A percentile compares a stretch with the other conserved stretches of the same genome.
These are phyloP conservation scores for Parauchenoglanis ngamensis DNA, from an alignment of 2,797 vertebrate genomes.

Conservation along the genomic window DNA sequence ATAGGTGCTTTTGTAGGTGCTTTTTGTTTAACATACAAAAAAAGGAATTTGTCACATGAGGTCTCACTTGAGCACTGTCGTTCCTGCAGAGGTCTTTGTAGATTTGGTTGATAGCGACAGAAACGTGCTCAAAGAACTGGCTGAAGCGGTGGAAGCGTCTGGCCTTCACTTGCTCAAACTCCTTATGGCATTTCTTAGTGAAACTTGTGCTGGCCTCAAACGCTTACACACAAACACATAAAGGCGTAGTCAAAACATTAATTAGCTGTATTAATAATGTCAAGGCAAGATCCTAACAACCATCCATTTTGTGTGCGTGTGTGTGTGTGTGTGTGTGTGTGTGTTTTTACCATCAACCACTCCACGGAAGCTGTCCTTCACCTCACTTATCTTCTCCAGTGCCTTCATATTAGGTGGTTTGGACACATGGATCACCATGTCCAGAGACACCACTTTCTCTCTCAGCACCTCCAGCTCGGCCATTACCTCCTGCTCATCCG, in stretches of 20 bases:
- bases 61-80: slow-evolving; percentile 86
- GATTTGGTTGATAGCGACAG: slow-evolving; percentile 85
- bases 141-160: slow-evolving; percentile 82
- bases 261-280: background rate
- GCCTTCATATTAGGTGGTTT: slow-evolving; percentile 87
- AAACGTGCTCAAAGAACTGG: slow-evolving; percentile 89
- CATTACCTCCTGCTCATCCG: slow-evolving; percentile 74
- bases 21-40: background rate
- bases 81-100: slow-evolving; percentile 93
- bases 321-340: background rate
- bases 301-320: background rate
- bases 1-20: background rate
- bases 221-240: slow-evolving; percentile 68
- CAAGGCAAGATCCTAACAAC: background rate
- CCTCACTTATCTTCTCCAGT: slow-evolving; percentile 78
- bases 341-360: slow-evolving; percentile 77
- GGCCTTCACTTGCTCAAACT: slow-evolving; percentile 87
- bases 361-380: slow-evolving; percentile 80
- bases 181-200: slow-evolving; percentile 77
- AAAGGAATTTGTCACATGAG: background rate
- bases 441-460: slow-evolving; percentile 72
- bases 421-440: slow-evolving; percentile 75
- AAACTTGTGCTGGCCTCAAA: slow-evolving; percentile 84
- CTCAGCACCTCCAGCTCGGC: slow-evolving; percentile 68
- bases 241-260: background rate